Percentiles rank a stretch among this genome's conserved stretches.
Conservation (phyloP, 2,113 vertebrate species). For the Phasianus colchicus region DNA sequence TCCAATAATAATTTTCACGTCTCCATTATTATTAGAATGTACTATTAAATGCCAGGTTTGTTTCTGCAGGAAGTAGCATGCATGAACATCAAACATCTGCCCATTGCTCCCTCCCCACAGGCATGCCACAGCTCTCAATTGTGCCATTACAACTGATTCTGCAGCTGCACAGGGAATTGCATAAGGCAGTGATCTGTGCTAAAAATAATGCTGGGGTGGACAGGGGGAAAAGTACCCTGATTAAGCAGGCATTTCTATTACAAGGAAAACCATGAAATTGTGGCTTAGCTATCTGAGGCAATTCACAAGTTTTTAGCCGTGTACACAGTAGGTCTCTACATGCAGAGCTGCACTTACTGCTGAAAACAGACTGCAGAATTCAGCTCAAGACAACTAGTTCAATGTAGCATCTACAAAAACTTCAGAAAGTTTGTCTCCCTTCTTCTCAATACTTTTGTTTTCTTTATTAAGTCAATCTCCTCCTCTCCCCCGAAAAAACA, state of each 20-base stretch:
- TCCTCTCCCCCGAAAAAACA: too few species aligned
- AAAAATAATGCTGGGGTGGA: neutral
- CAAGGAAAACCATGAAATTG: neutral
- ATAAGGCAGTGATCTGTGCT: neutral
- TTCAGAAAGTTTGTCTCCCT: too few species aligned
- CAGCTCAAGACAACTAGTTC: too few species aligned
- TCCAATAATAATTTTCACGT: neutral
- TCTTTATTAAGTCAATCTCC: too few species aligned
- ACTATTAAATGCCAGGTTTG: neutral
- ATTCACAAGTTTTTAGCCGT: neutral
- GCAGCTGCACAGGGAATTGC: neutral
- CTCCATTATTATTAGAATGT: neutral
- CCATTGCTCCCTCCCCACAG: neutral
- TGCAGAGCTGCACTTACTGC: neutral
- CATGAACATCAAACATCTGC: neutral
- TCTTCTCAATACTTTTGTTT: too few species aligned
- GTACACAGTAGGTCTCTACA: neutral
- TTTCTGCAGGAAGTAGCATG: neutral
- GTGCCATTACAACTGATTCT: neutral
- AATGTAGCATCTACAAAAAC: too few species aligned
- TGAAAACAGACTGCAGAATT: neutral
- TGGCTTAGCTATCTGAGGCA: neutral
- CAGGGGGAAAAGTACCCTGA: neutral
- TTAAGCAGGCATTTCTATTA: neutral
- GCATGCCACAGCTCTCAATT: neutral